These are phyloP conservation scores for Brachypteracias leptosomus DNA, from an alignment of 2,113 vertebrate species.

Conservation along the genomic window DNA sequence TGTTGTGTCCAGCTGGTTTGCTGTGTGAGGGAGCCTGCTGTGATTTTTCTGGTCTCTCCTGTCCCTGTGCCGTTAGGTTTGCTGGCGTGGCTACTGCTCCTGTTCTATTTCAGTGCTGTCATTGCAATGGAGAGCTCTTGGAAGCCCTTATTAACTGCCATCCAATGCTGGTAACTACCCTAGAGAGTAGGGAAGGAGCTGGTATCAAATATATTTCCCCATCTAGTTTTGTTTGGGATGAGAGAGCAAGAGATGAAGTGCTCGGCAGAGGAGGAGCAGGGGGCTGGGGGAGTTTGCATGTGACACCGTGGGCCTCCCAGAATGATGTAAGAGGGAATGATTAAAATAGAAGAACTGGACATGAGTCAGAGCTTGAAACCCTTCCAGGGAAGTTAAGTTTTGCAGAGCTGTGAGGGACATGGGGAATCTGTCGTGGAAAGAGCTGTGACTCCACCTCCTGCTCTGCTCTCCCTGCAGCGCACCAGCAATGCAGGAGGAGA, in stretches of 20 bases:
- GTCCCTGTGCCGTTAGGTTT: neutral
- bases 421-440: slow-evolving; percentile 38
- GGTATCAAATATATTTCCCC: neutral
- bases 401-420: slow-evolving; percentile 47
- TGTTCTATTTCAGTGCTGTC: neutral
- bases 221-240: neutral
- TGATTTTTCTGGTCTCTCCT: neutral
- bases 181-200: neutral
- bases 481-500: neutral
- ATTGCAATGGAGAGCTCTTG: neutral
- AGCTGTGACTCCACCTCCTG: neutral
- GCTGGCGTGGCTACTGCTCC: neutral
- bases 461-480: neutral
- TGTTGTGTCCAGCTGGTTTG: neutral
- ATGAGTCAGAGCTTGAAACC: slow-evolving; percentile 71
- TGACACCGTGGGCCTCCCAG: slow-evolving; percentile 53
- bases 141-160: neutral
- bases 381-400: slow-evolving; percentile 59
- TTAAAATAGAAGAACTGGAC: slow-evolving; percentile 70
- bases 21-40: neutral
- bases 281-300: slow-evolving; percentile 32
- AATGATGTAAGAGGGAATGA: slow-evolving; percentile 68
- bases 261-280: neutral
- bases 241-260: neutral
- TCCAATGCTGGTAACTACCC: neutral